phyloP scores from a whole-genome alignment of 2,797 vertebrate species.

The Platyrinchus mystaceus region DNA sequence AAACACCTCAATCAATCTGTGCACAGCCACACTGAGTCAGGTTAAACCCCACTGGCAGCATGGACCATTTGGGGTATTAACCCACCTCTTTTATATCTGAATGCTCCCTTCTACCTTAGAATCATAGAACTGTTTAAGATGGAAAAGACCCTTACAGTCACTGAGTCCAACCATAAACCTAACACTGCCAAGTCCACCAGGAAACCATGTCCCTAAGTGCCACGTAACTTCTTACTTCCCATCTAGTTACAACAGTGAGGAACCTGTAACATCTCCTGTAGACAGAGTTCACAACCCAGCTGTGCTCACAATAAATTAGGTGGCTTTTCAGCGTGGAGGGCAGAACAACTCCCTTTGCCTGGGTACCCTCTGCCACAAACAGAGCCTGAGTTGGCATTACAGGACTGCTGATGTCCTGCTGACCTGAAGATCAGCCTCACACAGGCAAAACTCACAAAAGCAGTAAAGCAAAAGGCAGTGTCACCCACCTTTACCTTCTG shows the following conservation, averaged over 20 bases:
- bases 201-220: neutral
- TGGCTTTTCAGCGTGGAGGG: neutral
- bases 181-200: neutral
- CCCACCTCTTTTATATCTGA: neutral
- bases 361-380: neutral
- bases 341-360: neutral
- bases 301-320: neutral
- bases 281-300: accelerated
- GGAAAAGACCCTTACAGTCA: neutral
- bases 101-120: neutral
- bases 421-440: accelerated
- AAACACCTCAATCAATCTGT: neutral
- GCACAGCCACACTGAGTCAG: neutral
- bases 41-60: accelerated
- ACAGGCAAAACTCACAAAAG: neutral
- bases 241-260: neutral
- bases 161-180: neutral
- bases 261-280: neutral
- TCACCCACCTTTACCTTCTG: neutral
- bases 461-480: neutral
- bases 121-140: neutral
- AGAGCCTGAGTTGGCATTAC: neutral
- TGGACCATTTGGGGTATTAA: neutral
- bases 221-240: neutral
- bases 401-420: neutral